A percentile compares a stretch with the other conserved stretches of the same genome.
Conservation (phyloP, 2,888 invertebrate genomes). For the Leucophenga maculata region DNA sequence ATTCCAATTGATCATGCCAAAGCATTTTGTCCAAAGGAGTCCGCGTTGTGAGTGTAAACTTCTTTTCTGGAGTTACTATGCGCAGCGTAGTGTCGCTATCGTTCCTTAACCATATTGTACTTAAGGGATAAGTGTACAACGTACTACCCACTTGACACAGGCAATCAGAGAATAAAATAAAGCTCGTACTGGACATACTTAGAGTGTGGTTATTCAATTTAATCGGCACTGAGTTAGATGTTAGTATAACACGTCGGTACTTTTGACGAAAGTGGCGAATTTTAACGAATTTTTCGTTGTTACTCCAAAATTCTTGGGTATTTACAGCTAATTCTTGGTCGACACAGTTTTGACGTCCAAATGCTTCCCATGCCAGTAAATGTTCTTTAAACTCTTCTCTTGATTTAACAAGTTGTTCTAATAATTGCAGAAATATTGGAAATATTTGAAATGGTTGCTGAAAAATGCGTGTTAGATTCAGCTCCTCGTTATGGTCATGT, state of each 20-base stretch:
- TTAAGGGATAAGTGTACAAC: slow-evolving; percentile 79
- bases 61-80: slow-evolving; percentile 86
- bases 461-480: slow-evolving; percentile 62
- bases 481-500: slow-evolving; percentile 50
- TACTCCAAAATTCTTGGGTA: slow-evolving; percentile 69
- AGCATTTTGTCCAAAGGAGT: slow-evolving; percentile 81
- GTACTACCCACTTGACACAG: slow-evolving; percentile 82
- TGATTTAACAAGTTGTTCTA: slow-evolving; percentile 60
- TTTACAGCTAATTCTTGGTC: slow-evolving; percentile 67
- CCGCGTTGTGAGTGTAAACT: slow-evolving; percentile 78
- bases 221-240: slow-evolving; percentile 82
- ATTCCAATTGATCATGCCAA: slow-evolving; percentile 85
- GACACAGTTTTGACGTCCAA: slow-evolving; percentile 61
- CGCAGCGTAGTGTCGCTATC: slow-evolving; percentile 80
- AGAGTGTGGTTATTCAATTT: slow-evolving; percentile 82
- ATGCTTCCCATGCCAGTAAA: slow-evolving; percentile 64
- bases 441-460: slow-evolving; percentile 67
- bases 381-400: slow-evolving; percentile 62
- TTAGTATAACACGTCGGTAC: slow-evolving; percentile 83
- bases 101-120: slow-evolving; percentile 86
- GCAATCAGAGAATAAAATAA: slow-evolving; percentile 86
- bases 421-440: slow-evolving; percentile 62
- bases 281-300: slow-evolving; percentile 69
- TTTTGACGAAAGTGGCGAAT: slow-evolving; percentile 74
- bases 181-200: slow-evolving; percentile 79